Evolutionary conservation across 2,113 vertebrate species (phyloP), one percentile per base, ranked within the genome.

Genomic region (Dipodomys spectabilis): DNA sequence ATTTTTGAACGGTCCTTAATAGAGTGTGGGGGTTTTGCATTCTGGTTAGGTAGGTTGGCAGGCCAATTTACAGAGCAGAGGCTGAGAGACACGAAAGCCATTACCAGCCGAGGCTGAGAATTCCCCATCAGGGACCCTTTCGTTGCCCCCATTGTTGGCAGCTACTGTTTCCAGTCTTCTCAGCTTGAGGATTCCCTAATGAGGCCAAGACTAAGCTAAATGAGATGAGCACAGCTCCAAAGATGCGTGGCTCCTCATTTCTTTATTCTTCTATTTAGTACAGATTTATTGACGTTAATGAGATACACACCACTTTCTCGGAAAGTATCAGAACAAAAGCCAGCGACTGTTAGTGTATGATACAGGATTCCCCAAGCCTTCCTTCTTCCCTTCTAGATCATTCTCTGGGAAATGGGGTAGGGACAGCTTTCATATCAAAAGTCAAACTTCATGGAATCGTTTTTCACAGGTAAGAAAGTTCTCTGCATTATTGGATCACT

Each of bases 1-100:
- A 81, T 95, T 88, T 68, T 93, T 89, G 86, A 94, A 83, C 67
- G 71, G 95, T 15, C 75, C 91, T 92, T 94, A 86, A 82, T 57
- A 64, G 93, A 92, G 67, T 28, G n/a, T 28, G n/a, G 39, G 28
- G 19, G 28, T 88, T 85, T 88, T 93, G 45, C 93, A 85, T 94
- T 82, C 73, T n/a, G 74, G 77, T 64, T 86, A 93, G 72, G 91
- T 86, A 93, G 72, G 91, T 90, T 90, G 79, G 92, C 93, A 94
- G 92, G 82, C 90, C 92, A 94, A 88, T 87, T 95, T 93, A 82
- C 82, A 95, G 90, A 84, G 57, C 22, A 44, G 13, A 67, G 79
- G 85, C 80, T 25, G 45, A 92, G 88, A 93, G 28, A 72, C 45
- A 75, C 73, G 87, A 89, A 96, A 88, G 77, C 88, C 85, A 75